These are phyloP conservation scores for Drosophila dunni DNA, from an alignment of 1,140 invertebrate genomes.

Conservation along the genomic window DNA sequence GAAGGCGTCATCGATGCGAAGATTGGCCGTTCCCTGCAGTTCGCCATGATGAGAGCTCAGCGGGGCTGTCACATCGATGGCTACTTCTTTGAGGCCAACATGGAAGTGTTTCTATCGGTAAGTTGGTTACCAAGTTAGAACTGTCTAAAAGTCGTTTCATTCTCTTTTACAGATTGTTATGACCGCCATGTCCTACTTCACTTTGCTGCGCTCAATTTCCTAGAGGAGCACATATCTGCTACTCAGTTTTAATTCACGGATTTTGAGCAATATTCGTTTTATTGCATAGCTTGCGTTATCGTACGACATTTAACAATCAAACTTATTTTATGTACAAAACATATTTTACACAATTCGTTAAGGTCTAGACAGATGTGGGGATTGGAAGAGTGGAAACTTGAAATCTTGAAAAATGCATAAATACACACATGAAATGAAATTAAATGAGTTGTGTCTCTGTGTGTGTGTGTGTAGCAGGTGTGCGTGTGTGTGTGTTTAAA, in stretches of 20 bases:
- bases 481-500: neutral
- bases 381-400: constrained; percentile 7
- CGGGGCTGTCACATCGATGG: constrained; percentile 50
- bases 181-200: constrained; percentile 60
- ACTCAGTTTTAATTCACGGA: neutral
- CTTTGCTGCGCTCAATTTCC: constrained; percentile 44
- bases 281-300: constrained; percentile 72
- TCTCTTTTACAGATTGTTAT: constrained; percentile 45
- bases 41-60: constrained; percentile 62
- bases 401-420: constrained; percentile 37
- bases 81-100: constrained; percentile 62
- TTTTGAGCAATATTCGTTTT: constrained; percentile 75
- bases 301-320: constrained; percentile 71
- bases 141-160: too few species aligned
- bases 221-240: too few species aligned
- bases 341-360: constrained; percentile 65
- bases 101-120: constrained; percentile 60
- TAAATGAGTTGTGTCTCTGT: constrained; percentile 1
- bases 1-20: constrained; percentile 13
- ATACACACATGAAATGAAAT: constrained; percentile 25
- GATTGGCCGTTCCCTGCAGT: constrained; percentile 32
- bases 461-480: constrained; percentile 1
- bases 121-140: neutral
- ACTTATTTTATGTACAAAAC: constrained; percentile 68
- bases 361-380: constrained; percentile 36